Conservation (phyloP, 2,797 vertebrate species). For the Diglossa cyanea region DNA sequence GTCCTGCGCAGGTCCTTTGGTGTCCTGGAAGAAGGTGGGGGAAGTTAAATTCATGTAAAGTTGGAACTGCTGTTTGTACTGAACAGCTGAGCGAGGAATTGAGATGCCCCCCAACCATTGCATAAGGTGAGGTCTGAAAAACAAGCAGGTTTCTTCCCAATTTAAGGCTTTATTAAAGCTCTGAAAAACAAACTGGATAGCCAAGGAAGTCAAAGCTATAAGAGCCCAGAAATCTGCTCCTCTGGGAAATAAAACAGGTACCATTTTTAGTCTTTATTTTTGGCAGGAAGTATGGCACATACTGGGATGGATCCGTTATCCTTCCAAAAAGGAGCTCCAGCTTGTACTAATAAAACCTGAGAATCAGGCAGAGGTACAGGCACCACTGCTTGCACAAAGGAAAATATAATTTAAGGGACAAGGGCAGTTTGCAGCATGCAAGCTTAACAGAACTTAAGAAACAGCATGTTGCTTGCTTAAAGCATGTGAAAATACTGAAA, state of each 20-base stretch:
- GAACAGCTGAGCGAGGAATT: neutral
- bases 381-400: neutral
- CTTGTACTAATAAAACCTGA: neutral
- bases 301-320: neutral
- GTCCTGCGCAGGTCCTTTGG: slow-evolving; percentile 75
- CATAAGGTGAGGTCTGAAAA: neutral
- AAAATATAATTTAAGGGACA: neutral
- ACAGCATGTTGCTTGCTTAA: neutral
- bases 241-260: neutral
- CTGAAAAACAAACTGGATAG: neutral
- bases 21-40: slow-evolving; percentile 74
- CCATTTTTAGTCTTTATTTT: neutral
- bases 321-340: neutral
- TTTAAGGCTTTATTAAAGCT: neutral
- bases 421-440: neutral
- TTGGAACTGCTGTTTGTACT: rapidly evolving
- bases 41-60: neutral
- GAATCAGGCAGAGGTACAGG: neutral
- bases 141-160: neutral
- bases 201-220: neutral
- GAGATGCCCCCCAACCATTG: neutral
- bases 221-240: neutral
- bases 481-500: neutral
- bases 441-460: neutral
- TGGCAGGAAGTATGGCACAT: neutral